Percentiles rank a stretch among this genome's conserved stretches.
Conservation (phyloP, 2,797 vertebrate species). For the Poeciliopsis presidionis region DNA sequence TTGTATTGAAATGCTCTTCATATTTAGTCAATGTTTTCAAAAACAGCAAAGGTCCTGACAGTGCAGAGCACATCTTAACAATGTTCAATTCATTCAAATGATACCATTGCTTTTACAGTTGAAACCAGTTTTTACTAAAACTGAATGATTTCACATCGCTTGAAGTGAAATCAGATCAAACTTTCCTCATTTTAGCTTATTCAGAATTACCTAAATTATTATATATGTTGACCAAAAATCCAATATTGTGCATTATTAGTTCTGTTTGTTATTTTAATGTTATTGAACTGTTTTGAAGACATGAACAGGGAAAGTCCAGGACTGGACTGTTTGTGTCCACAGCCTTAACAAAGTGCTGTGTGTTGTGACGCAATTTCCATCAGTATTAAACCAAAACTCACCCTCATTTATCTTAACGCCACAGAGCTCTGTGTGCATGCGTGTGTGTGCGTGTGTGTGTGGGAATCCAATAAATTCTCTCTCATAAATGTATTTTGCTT, state of each 20-base stretch:
- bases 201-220: too few species aligned
- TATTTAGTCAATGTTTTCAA: neutral
- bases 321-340: neutral
- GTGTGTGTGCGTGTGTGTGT: neutral
- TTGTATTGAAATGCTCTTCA: too few species aligned
- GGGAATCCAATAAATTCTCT: slow-evolving; percentile 17
- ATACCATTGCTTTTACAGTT: too few species aligned
- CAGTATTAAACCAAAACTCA: neutral
- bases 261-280: too few species aligned
- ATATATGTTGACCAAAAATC: too few species aligned
- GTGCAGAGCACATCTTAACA: neutral
- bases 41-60: neutral
- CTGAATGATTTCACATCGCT: too few species aligned
- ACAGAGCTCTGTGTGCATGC: neutral
- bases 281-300: too few species aligned
- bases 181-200: too few species aligned
- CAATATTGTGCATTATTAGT: too few species aligned
- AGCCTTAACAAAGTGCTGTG: neutral
- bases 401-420: neutral
- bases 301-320: neutral
- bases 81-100: too few species aligned
- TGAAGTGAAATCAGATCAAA: too few species aligned
- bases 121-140: too few species aligned
- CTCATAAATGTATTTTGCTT: slow-evolving; percentile 1
- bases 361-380: neutral